Evolutionary conservation across 2,888 invertebrate species (phyloP).

Genomic region (Drosophila stalkeri): DNA sequence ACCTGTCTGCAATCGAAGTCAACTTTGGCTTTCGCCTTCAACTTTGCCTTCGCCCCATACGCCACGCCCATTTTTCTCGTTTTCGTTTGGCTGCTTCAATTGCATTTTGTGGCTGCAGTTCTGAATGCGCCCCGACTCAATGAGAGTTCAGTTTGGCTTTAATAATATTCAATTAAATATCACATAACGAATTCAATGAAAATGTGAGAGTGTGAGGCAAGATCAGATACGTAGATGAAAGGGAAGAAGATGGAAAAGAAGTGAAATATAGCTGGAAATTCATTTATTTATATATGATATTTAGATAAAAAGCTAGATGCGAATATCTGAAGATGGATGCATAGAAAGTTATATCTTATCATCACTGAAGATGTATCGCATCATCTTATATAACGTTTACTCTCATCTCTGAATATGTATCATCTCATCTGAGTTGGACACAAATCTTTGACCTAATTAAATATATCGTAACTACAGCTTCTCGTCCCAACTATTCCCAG

Average conservation of each 20-base stretch:
- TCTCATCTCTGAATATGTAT: no score
- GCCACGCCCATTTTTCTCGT: conserved; percentile 2
- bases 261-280: no score
- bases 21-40: conserved; percentile 1
- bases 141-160: conserved; percentile 16
- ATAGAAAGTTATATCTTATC: no score
- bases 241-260: no score
- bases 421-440: no score
- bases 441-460: not conserved
- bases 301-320: no score
- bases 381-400: no score
- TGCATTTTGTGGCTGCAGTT: conserved; percentile 37
- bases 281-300: no score
- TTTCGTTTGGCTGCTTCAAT: conserved; percentile 31
- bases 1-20: conserved; percentile 34
- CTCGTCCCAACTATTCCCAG: not conserved
- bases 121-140: conserved; percentile 8
- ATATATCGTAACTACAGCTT: no score
- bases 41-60: not conserved
- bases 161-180: conserved; percentile 21
- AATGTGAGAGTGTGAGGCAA: not conserved
- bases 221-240: not conserved
- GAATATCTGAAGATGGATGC: no score
- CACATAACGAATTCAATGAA: not conserved
- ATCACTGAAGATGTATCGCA: no score